Base-by-base conservation (phyloP, 2,888 invertebrate genomes). In the Sphecodes monilicornis region DNA sequence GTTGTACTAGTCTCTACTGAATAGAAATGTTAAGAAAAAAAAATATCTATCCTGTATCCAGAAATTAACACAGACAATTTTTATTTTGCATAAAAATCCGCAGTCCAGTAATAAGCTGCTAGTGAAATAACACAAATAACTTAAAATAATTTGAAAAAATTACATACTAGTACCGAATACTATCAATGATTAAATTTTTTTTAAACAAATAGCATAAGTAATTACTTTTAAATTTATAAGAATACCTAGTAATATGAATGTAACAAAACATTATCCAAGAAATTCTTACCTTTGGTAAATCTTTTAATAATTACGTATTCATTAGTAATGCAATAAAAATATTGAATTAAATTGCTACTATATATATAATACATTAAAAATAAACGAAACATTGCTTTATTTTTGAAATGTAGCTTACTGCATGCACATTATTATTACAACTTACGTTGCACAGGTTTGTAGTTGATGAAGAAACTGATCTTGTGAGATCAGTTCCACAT, bases 401-500 rank as follows among this genome's bases (percentile, higher is more conserved):
- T 72, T 57, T 41, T 70, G 16, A 70, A 41, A 71, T 18, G 6
- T 39, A 41, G 41, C 32, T 60, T 46, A 32, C 32, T 39, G 13
- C 64, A 72, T 71, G 54, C 73, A 54, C 11, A 79, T 74, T 50
- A 74, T 78, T 41, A 75, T 72, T 43, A 72, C 77, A 89, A 93
- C 94, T 93, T 93, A 94, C 94, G 91, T 92, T 80, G 92, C 91
- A 84, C 84, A 89, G 87, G 88, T 87, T 73, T 88, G 87, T 82
- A 91, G 91, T 82, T 91, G 93, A 74, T 83, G 81, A 73, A 89
- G 80, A 83, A 88, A 90, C 80, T 91, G 92, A 90, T 93, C 92
- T 89, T 92, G 92, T 26, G 87, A 89, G 79, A 94, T 90, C 91
- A 94, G 90, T 86, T 92, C 92, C 91, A 94, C 92, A 72, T 94